Base-by-base conservation (phyloP, 2,113 vertebrate species). In the Tretioscincus oriximinensis region DNA sequence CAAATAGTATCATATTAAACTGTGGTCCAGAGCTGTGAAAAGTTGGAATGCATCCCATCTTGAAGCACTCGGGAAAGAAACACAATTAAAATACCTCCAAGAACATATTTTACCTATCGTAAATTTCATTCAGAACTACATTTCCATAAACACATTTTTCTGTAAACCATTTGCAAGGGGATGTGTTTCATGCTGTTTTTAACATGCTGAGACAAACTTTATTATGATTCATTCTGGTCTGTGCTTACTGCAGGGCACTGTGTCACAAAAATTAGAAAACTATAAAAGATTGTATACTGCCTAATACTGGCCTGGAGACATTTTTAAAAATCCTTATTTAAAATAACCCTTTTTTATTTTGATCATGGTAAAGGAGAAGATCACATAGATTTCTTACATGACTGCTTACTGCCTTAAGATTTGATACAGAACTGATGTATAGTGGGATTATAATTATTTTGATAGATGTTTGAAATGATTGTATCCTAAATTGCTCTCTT, bases 131-230 rank as follows among this genome's bases (percentile, higher is more conserved):
- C 92, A 90, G 88, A 87, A 85, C 91, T 92, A 89, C 24, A 67
- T 95, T 93, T 94, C 87, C 87, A 89, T 89, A 83, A 91, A 90
- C 80, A 86, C 81, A 84, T 89, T 92, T 93, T 93, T 90, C 88
- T 93, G 86, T 89, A 92, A 93, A 94, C 89, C 94, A 88, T 94
- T 95, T 95, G 91, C 90, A 91, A 90, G 88, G 78, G 85, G 93
- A 92, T 90, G 89, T 92, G 86, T 91, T 89, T 91, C 92, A 89
- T 78, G 91, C 91, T 94, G 92, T 83, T 93, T 41, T 89, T 89
- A 92, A 88, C 91, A 88, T 92, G 93, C 91, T 89, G 91, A 90
- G 88, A 90, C 75, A 16, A 83, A 90, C 88, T 93, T 92, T 88
- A 72, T 92, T 92, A 86, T 91, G 89, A 91, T 92, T 85, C 89